phyloP scores from a whole-genome alignment of 2,797 vertebrate species.

The Numenius phaeopus region DNA sequence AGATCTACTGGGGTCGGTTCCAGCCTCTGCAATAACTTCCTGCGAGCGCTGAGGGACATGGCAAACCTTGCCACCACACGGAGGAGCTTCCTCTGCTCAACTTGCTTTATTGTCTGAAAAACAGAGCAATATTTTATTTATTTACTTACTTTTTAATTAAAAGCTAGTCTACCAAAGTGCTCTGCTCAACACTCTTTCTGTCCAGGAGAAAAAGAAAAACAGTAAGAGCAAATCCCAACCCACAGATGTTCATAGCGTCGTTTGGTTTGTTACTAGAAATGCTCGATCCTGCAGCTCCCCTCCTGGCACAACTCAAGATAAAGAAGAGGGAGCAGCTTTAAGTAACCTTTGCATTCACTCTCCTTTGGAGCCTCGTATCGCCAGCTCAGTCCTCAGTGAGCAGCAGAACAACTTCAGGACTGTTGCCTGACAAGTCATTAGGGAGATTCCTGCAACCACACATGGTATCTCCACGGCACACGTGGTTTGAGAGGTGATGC shows the following conservation, averaged over 20 bases:
- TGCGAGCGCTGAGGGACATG: background rate
- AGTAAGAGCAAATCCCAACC: background rate
- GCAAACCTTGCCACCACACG: background rate
- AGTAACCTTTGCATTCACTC: background rate
- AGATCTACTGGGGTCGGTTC: background rate
- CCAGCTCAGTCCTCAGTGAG: too few relatives aligned
- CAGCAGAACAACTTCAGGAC: background rate
- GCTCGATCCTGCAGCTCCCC: background rate
- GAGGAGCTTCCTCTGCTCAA: background rate
- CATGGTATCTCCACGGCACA: accelerated
- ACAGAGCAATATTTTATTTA: background rate
- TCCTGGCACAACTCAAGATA: background rate
- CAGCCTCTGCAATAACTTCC: background rate
- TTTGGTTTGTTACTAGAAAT: background rate
- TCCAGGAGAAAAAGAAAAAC: background rate
- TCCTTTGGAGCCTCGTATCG: background rate
- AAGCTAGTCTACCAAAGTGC: background rate
- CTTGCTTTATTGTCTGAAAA: background rate
- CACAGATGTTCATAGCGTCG: background rate
- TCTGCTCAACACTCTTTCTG: background rate
- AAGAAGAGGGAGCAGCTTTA: background rate
- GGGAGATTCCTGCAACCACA: background rate
- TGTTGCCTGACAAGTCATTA: background rate
- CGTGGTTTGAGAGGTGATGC: background rate
- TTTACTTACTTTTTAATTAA: background rate